A percentile compares a stretch with the other conserved stretches of the same genome.
Evolutionary conservation across 1,140 invertebrate species (phyloP).

Genomic region (Drosophila rufa): DNA sequence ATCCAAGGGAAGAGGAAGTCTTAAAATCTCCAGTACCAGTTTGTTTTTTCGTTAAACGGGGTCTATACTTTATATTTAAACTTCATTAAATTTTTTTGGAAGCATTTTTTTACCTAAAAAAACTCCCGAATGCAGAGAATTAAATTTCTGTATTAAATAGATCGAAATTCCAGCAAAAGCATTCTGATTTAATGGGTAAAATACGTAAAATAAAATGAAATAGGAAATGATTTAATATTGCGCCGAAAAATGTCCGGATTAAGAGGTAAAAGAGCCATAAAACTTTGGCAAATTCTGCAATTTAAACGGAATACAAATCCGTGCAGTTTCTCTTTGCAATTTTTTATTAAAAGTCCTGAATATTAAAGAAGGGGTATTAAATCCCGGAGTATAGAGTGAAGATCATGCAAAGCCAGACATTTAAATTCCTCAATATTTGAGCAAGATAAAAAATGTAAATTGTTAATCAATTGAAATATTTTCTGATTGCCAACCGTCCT

Average conservation of each 20-base stretch:
- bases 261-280: background rate
- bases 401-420: background rate
- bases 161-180: background rate
- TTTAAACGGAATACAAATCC: background rate
- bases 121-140: background rate
- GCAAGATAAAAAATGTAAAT: background rate
- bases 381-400: background rate
- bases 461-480: conserved; percentile 10
- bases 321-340: background rate
- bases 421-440: background rate
- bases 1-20: background rate
- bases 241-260: too few species aligned
- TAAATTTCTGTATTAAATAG: background rate
- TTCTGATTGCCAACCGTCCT: too few species aligned
- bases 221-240: background rate
- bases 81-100: too few species aligned
- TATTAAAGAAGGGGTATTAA: background rate
- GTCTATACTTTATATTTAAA: too few species aligned
- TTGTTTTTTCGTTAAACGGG: too few species aligned
- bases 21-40: too few species aligned
- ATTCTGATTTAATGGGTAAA: background rate
- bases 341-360: too few species aligned
- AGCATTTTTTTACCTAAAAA: background rate
- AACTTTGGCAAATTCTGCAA: background rate
- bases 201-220: background rate